Conservation (phyloP, 2,888 invertebrate genomes). For the Mesorhabditis spiculigera region DNA sequence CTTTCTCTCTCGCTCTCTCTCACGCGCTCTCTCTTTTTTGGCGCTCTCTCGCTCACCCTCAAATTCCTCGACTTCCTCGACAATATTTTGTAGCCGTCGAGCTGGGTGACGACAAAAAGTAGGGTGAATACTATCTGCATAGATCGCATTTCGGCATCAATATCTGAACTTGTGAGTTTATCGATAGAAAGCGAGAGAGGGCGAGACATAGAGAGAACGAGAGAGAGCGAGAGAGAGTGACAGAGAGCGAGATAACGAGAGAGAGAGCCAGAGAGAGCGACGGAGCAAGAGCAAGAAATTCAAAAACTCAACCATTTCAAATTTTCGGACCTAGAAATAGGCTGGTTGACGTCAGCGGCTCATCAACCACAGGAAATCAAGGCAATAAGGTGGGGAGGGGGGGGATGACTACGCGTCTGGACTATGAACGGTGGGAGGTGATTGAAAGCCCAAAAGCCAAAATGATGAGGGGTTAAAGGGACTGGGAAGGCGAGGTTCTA, state of each 20-base stretch:
- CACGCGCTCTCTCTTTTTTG: too few relatives aligned
- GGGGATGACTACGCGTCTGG: too few relatives aligned
- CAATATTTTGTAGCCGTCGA: not conserved
- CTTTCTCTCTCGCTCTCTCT: too few relatives aligned
- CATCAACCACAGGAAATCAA: slow-evolving; percentile 4
- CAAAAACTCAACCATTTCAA: not conserved
- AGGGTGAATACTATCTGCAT: slow-evolving; percentile 5
- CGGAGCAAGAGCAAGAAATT: not conserved
- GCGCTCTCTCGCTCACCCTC: not conserved
- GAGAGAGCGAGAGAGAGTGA: not conserved
- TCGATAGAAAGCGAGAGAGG: too few relatives aligned
- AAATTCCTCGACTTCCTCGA: slow-evolving; percentile 1
- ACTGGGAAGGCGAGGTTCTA: too few relatives aligned
- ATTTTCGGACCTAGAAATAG: not conserved
- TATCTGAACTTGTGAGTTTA: not conserved
- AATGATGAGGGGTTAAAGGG: too few relatives aligned
- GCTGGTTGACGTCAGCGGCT: not conserved
- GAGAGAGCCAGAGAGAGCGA: not conserved
- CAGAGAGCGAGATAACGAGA: not conserved
- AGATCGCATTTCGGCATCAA: slow-evolving; percentile 2
- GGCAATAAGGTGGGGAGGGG: not conserved
- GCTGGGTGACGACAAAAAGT: slow-evolving; percentile 1
- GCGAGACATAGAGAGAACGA: too few relatives aligned
- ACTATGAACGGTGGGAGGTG: too few relatives aligned
- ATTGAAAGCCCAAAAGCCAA: too few relatives aligned